Evolutionary conservation across 2,888 invertebrate genomes (phyloP).

Genomic region (Scrobipalpa atriplicella): DNA sequence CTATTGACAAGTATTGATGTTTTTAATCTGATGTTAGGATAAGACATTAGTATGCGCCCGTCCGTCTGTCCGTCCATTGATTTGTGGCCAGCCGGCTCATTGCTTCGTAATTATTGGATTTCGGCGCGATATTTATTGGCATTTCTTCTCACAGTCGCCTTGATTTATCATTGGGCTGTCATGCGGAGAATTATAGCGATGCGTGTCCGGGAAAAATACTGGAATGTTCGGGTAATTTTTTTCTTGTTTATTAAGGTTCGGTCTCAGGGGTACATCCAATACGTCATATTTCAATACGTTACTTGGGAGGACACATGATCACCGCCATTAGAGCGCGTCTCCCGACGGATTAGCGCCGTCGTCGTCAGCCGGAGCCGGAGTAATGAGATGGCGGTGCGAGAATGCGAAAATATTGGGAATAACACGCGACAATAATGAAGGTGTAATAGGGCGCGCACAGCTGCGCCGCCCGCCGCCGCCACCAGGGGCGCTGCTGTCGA

Average conservation of each 20-base stretch:
- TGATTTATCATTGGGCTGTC: conserved; percentile 76
- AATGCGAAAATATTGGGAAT: conserved; percentile 71
- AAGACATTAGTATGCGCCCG: conserved; percentile 78
- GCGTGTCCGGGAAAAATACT: conserved; percentile 46
- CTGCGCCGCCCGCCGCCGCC: conserved; percentile 57
- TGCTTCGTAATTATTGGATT: conserved; percentile 80
- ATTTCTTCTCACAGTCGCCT: conserved; percentile 73
- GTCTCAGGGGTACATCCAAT: conserved; percentile 72
- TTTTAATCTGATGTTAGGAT: conserved; percentile 83
- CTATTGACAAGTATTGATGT: conserved; percentile 82
- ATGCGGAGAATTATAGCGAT: conserved; percentile 65
- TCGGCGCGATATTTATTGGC: conserved; percentile 79
- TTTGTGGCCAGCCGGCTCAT: conserved; percentile 78
- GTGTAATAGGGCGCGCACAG: conserved; percentile 63
- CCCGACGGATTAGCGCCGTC: conserved; percentile 76
- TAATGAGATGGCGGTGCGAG: conserved; percentile 72
- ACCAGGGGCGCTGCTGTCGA: conserved; percentile 59
- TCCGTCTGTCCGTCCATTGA: conserved; percentile 70
- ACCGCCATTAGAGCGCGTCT: conserved; percentile 76
- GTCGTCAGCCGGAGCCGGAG: conserved; percentile 58
- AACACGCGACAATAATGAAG: conserved; percentile 68
- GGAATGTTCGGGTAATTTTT: conserved; percentile 47
- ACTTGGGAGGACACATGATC: conserved; percentile 77
- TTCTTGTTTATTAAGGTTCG: conserved; percentile 67
- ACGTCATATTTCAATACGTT: conserved; percentile 79